phyloP scores from a whole-genome alignment of 2,888 invertebrate species.

The Aethes cnicana region DNA sequence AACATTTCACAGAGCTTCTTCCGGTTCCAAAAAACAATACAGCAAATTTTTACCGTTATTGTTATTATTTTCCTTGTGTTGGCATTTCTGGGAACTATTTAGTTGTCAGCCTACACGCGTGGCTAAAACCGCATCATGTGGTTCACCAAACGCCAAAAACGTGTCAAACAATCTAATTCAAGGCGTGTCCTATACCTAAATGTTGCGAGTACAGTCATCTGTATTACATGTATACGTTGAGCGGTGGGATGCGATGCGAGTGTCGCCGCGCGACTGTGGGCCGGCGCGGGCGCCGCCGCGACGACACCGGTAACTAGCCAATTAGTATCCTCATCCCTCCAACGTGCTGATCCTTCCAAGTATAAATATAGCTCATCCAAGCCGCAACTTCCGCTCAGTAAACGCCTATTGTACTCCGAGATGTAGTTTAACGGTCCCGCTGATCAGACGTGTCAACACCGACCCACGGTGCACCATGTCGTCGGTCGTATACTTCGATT shows the following conservation, averaged over 20 bases:
- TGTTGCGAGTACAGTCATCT: no score
- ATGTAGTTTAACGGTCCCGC: constrained; percentile 56
- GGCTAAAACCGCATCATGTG: no score
- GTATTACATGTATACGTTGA: no score
- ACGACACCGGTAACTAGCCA: constrained; percentile 58
- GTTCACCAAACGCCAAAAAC: no score
- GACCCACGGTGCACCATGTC: constrained; percentile 49
- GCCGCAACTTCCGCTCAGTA: constrained; percentile 59
- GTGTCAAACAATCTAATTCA: no score
- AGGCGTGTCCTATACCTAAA: no score
- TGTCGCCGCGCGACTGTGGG: no score
- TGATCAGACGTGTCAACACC: constrained; percentile 55
- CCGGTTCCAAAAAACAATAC: neutral
- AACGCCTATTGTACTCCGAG: constrained; percentile 61
- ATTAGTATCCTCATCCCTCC: constrained; percentile 67
- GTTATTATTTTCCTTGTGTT: neutral
- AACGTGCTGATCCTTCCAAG: constrained; percentile 65
- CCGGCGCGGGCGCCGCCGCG: constrained; percentile 28
- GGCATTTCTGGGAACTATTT: neutral
- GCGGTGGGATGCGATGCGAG: no score
- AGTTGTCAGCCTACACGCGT: neutral
- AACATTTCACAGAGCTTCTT: neutral
- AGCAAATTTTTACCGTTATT: no score
- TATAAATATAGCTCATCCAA: constrained; percentile 66
- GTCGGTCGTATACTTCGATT: constrained; percentile 77